Base-by-base conservation (phyloP, 1,140 invertebrate genomes). In the Drosophila sturtevanti region DNA sequence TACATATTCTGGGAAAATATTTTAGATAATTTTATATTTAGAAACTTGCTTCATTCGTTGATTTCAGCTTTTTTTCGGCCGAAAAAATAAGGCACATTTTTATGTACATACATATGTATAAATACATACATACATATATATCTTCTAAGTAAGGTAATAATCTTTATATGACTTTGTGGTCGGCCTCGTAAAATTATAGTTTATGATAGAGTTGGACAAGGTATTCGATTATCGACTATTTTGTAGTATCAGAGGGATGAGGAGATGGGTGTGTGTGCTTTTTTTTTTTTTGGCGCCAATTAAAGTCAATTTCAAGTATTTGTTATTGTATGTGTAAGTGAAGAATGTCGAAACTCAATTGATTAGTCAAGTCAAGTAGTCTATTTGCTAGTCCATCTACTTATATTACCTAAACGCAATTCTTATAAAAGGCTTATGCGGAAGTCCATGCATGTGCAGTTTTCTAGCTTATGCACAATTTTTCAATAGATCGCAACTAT, bases 111-210 rank as follows among this genome's bases (percentile, higher is more conserved):
- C 3, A 14, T n/a, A 38, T n/a, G 4, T 48, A 48, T 48, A n/a
- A n/a, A n/a, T n/a, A 35, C 9, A 35, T 12, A 12, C 11, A 48
- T 7, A 11, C 3, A 14, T n/a, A 38, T n/a, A n/a, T 48, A 48
- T 48, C 41, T 48, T 48, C 18, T 18, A 48, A 21, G 41, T 48
- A 18, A 18, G 41, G 16, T 16, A 60, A 62, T 55, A 62, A 51
- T 62, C 44, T 69, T 56, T 66, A 58, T 58, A 24, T 35, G 61
- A 62, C 24, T 41, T 60, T 22, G 27, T 27, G 34, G 38, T 31
- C 51, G 35, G 18, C 37, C 37, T 60, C 31, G 21, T 16, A 18
- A 21, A 56, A 48, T 56, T 21, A 44, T 16, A 31, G 22, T 63
- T 48, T 60, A 55, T 64, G 18, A 65, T 41, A n/a, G 11, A 34